These are phyloP conservation scores for Elysia crispata DNA, from an alignment of 2,888 invertebrate genomes.

Conservation along the genomic window DNA sequence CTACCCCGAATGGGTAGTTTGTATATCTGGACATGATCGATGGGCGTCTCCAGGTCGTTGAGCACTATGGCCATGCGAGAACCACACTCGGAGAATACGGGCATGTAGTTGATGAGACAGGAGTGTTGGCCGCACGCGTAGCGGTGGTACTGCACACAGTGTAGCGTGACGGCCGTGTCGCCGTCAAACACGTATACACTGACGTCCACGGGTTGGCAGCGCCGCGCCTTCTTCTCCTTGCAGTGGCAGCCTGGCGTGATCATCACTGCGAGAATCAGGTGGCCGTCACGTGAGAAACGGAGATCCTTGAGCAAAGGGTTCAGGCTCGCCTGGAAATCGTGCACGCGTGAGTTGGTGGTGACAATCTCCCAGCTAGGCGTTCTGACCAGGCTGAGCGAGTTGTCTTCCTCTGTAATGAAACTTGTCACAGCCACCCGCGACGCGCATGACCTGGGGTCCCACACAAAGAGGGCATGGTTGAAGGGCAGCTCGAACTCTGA, in stretches of 20 bases:
- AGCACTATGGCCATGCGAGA: constrained; percentile 75
- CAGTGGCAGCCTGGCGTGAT: constrained; percentile 72
- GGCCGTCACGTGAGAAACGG: constrained; percentile 73
- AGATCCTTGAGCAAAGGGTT: constrained; percentile 72
- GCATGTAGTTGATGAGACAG: constrained; percentile 76
- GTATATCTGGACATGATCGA: constrained; percentile 75
- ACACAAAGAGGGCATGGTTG: constrained; percentile 71
- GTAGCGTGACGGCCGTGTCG: constrained; percentile 72
- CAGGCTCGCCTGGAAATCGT: constrained; percentile 68
- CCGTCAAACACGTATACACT: constrained; percentile 74
- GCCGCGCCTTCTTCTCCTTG: constrained; percentile 72
- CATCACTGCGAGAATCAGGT: constrained; percentile 73
- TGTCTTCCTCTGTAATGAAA: constrained; percentile 69
- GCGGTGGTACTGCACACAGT: constrained; percentile 75
- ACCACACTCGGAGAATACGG: constrained; percentile 74
- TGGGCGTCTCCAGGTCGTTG: constrained; percentile 70
- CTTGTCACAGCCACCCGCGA: constrained; percentile 74
- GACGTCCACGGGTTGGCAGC: constrained; percentile 71
- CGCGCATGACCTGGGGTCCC: constrained; percentile 74
- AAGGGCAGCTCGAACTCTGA: constrained; percentile 68
- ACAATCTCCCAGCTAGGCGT: constrained; percentile 69
- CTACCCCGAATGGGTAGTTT: constrained; percentile 72
- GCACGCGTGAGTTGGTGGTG: constrained; percentile 69
- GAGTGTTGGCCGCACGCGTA: constrained; percentile 74
- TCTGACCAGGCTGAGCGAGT: constrained; percentile 72